phyloP scores from a whole-genome alignment of 2,113 vertebrate genomes.

The Otis tarda region DNA sequence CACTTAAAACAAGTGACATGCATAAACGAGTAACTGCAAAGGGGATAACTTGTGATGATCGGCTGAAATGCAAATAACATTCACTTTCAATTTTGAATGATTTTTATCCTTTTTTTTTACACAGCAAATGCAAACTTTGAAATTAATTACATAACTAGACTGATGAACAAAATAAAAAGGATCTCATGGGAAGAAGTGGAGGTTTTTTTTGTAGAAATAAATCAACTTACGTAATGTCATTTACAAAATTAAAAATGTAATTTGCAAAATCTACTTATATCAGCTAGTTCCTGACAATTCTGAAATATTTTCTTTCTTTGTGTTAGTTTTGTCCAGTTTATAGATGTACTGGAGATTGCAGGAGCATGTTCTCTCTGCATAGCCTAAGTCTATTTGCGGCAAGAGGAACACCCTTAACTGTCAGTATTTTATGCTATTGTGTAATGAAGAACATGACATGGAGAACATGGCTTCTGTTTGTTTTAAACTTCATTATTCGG shows the following conservation, averaged over 20 bases:
- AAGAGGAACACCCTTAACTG: background rate
- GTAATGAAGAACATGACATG: background rate
- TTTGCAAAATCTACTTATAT: background rate
- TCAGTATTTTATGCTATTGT: background rate
- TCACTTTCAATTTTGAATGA: background rate
- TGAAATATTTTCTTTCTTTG: background rate
- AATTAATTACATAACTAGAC: background rate
- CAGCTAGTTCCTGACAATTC: background rate
- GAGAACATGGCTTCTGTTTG: background rate
- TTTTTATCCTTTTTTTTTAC: background rate
- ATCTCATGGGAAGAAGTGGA: rapidly evolving
- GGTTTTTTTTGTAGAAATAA: background rate
- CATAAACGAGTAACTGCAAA: background rate
- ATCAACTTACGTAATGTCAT: background rate
- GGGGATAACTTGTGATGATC: background rate
- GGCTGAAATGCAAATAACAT: background rate
- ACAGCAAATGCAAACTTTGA: background rate
- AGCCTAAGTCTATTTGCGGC: background rate
- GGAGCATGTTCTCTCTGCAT: background rate
- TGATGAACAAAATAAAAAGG: background rate
- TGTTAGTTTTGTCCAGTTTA: background rate
- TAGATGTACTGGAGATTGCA: background rate
- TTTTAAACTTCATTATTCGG: background rate
- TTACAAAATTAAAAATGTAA: background rate
- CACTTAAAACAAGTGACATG: background rate